phyloP scores from a whole-genome alignment of 1,140 invertebrate genomes.

The Drosophila oshimai region DNA sequence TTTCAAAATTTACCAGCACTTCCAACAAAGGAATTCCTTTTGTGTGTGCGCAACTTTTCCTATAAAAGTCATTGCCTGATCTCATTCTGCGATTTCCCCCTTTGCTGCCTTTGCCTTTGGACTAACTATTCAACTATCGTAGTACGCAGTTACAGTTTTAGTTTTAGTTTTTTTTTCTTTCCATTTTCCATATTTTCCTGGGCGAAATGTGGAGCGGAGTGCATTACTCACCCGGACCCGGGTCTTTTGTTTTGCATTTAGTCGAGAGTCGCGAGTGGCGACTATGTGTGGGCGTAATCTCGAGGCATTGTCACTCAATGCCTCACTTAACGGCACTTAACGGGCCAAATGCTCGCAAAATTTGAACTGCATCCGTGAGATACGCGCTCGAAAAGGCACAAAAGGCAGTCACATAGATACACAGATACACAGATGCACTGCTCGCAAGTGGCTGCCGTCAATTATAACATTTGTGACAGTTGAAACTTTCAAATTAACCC shows the following conservation, averaged over 20 bases:
- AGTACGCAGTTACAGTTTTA: slow-evolving; percentile 36
- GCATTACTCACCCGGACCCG: slow-evolving; percentile 33
- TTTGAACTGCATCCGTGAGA: slow-evolving; percentile 53
- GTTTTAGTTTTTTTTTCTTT: neutral
- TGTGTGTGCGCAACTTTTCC: slow-evolving; percentile 7
- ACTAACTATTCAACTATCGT: slow-evolving; percentile 9
- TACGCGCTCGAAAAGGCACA: slow-evolving; percentile 13
- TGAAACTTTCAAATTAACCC: slow-evolving; percentile 69
- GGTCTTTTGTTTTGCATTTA: slow-evolving; percentile 46
- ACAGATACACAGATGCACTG: slow-evolving; percentile 12
- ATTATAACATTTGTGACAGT: slow-evolving; percentile 64
- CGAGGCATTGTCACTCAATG: slow-evolving; percentile 65
- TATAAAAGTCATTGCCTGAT: slow-evolving; percentile 14
- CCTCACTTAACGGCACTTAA: slow-evolving; percentile 69
- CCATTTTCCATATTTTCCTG: slow-evolving; percentile 3
- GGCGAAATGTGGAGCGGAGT: slow-evolving; percentile 29
- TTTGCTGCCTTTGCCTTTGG: too few relatives aligned
- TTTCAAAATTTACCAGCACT: neutral
- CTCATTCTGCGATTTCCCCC: slow-evolving; percentile 18
- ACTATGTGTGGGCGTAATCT: slow-evolving; percentile 59
- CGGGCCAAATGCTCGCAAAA: slow-evolving; percentile 38
- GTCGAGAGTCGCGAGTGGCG: slow-evolving; percentile 21
- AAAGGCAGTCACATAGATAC: slow-evolving; percentile 3
- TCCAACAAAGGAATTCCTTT: slow-evolving; percentile 3
- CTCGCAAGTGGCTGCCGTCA: slow-evolving; percentile 45